Evolutionary conservation across 2,888 invertebrate species (phyloP).

Genomic region (Cheiracanthium punctorium): DNA sequence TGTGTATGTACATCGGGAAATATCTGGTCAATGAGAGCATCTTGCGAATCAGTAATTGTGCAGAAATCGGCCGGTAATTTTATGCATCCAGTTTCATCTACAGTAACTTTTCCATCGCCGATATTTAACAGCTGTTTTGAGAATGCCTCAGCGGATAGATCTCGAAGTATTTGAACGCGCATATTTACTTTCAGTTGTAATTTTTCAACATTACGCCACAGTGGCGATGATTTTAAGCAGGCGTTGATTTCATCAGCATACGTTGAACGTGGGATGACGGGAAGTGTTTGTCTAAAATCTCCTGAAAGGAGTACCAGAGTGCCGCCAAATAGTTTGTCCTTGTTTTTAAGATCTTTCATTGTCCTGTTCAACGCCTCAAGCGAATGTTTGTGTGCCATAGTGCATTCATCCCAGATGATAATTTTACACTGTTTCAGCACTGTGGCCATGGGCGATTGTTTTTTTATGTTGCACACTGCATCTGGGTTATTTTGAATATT

Average conservation of each 20-base stretch:
- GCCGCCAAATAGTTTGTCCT: not conserved
- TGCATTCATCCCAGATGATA: slow-evolving; percentile 33
- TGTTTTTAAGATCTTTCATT: slow-evolving; percentile 17
- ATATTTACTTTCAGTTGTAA: not conserved
- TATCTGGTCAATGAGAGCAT: too few species aligned
- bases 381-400: slow-evolving; percentile 57
- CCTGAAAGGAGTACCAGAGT: slow-evolving; percentile 66
- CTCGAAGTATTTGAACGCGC: too few species aligned
- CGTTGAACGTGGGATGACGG: slow-evolving; percentile 64
- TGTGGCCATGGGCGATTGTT: slow-evolving; percentile 17
- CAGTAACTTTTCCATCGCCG: too few species aligned
- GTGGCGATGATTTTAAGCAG: slow-evolving; percentile 60
- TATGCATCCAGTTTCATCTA: too few species aligned
- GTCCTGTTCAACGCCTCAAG: slow-evolving; percentile 71
- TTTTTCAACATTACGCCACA: slow-evolving; percentile 22
- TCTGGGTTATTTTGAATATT: slow-evolving; percentile 64
- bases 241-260: slow-evolving; percentile 70
- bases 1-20: too few species aligned
- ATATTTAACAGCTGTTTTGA: too few species aligned
- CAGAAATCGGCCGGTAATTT: too few species aligned
- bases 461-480: slow-evolving; percentile 20
- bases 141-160: too few species aligned
- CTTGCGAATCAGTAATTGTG: too few species aligned
- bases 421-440: slow-evolving; percentile 29
- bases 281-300: slow-evolving; percentile 71